phyloP scores from a whole-genome alignment of 2,888 invertebrate genomes.

The Clivina fossor region DNA sequence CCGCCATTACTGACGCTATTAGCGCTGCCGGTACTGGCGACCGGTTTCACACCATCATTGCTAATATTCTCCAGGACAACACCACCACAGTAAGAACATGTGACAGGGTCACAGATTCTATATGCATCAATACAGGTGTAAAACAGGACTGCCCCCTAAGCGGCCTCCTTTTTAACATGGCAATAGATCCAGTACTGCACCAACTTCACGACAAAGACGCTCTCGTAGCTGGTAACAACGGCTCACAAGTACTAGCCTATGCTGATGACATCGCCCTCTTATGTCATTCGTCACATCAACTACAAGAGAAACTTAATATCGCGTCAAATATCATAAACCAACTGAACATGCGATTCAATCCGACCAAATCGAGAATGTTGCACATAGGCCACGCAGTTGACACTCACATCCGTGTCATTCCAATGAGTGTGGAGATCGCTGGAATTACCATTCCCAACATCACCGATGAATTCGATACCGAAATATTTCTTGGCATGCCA shows the following conservation, averaged over 20 bases:
- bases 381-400: neutral
- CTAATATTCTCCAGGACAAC: neutral
- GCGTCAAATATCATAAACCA: neutral
- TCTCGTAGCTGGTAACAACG: neutral
- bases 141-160: constrained; percentile 1
- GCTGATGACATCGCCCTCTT: neutral
- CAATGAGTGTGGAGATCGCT: neutral
- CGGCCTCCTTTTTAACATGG: neutral
- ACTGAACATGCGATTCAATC: neutral
- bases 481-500: neutral
- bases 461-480: neutral
- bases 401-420: neutral
- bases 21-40: neutral
- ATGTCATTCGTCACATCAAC: constrained; percentile 31
- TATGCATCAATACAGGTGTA: no score
- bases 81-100: neutral
- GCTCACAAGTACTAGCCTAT: neutral
- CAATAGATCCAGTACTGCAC: neutral
- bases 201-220: neutral
- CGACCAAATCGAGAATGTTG: constrained; percentile 4
- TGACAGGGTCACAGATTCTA: no score
- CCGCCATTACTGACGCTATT: constrained; percentile 40
- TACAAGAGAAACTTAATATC: constrained; percentile 19
- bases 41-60: neutral
- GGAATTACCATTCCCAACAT: neutral